Percentiles rank a stretch among this genome's conserved stretches.
Conservation (phyloP, 92 coral and sea anemone species). For the Epizoanthus ramosus region DNA sequence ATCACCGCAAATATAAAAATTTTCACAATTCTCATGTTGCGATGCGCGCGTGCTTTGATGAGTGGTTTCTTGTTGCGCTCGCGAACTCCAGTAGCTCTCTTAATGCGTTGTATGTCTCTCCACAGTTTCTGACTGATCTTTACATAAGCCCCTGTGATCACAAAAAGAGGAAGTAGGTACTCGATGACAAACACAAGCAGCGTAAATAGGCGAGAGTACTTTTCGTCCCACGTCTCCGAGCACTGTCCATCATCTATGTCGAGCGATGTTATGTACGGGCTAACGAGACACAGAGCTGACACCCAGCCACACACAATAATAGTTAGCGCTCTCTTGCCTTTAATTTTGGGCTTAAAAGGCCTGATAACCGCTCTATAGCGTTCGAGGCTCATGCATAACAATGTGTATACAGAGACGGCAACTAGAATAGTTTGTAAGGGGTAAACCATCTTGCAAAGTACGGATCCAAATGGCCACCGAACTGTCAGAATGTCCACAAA, state of each 20-base stretch:
- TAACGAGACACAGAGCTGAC: constrained; percentile 60
- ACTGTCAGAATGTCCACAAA: constrained; percentile 64
- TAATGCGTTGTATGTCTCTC: constrained; percentile 77
- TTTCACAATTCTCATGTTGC: constrained; percentile 86
- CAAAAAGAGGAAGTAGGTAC: constrained; percentile 73
- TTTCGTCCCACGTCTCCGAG: constrained; percentile 48
- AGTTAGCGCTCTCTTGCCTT: constrained; percentile 55
- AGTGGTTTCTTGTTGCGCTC: constrained; percentile 63
- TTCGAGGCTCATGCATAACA: constrained; percentile 86
- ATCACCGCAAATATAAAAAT: constrained; percentile 74
- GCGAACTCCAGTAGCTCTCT: constrained; percentile 67
- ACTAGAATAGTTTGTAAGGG: constrained; percentile 58
- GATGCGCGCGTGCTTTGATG: constrained; percentile 67
- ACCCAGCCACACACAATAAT: constrained; percentile 63
- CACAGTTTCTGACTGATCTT: constrained; percentile 76
- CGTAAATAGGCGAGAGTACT: constrained; percentile 72
- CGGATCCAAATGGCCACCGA: constrained; percentile 73
- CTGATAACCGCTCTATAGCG: constrained; percentile 76
- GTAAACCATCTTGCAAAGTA: constrained; percentile 68
- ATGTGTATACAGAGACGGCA: constrained; percentile 80
- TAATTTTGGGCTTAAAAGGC: constrained; percentile 75
- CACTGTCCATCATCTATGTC: constrained; percentile 39
- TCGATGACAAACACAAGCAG: constrained; percentile 66
- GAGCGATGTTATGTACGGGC: constrained; percentile 71
- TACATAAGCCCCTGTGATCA: constrained; percentile 72